Percentiles rank a stretch among this genome's conserved stretches.
These are phyloP conservation scores for Anguilla marmorata DNA, from an alignment of 2,797 vertebrate genomes.

Conservation along the genomic window DNA sequence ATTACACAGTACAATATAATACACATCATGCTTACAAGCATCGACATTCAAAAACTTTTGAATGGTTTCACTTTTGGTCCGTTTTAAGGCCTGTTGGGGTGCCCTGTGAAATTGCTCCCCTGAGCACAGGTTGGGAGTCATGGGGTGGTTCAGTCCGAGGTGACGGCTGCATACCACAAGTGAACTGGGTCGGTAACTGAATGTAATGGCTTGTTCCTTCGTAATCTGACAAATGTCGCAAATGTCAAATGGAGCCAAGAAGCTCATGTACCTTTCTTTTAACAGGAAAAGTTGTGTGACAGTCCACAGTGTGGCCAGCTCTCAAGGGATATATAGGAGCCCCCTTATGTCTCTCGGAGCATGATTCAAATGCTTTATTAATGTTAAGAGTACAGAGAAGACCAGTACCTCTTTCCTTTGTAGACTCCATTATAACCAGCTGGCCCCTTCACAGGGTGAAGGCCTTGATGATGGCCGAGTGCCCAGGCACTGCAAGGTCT, in stretches of 20 bases:
- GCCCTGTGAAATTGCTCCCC: not conserved
- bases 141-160: not conserved
- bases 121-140: not conserved
- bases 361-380: not conserved
- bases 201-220: not conserved
- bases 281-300: not conserved
- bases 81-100: not conserved
- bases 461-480: slow-evolving; percentile 73
- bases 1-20: too few species aligned
- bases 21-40: not conserved
- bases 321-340: not conserved
- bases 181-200: not conserved
- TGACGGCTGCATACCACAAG: not conserved
- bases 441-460: slow-evolving; percentile 45
- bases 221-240: not conserved
- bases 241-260: not conserved
- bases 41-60: not conserved
- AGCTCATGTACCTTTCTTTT: not conserved
- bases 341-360: not conserved
- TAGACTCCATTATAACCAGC: slow-evolving; percentile 29
- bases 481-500: slow-evolving; percentile 68
- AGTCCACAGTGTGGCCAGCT: not conserved
- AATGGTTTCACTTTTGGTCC: not conserved
- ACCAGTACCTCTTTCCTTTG: not conserved
- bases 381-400: not conserved